Percentiles rank a stretch among this genome's conserved stretches.
Conservation (phyloP, 2,113 vertebrate genomes). For the Rhynchomys soricoides region DNA sequence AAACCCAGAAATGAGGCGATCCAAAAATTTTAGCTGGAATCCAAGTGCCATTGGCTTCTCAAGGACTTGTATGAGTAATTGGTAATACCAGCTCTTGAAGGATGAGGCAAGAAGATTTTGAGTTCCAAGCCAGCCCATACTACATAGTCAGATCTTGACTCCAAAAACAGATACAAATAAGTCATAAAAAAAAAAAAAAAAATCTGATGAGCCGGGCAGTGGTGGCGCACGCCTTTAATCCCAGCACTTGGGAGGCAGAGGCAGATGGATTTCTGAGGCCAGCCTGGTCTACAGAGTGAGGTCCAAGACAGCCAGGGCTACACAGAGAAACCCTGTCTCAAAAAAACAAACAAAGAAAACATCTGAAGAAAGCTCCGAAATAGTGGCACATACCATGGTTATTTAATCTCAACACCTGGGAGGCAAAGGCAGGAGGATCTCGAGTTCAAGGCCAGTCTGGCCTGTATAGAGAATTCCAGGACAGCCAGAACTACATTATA, state of each 20-base stretch:
- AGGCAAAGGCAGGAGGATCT: background rate
- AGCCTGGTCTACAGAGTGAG: no score
- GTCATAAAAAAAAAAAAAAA: no score
- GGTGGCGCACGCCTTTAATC: no score
- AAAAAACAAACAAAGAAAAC: no score
- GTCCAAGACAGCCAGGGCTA: no score
- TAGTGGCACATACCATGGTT: background rate
- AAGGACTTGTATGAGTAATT: background rate
- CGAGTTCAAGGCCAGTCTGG: background rate
- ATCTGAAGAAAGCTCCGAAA: background rate
- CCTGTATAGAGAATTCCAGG: background rate
- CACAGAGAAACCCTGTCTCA: no score
- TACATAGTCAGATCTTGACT: background rate
- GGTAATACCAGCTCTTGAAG: background rate
- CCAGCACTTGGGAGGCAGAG: no score
- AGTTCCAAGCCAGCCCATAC: background rate
- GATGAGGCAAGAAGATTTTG: background rate
- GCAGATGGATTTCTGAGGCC: no score
- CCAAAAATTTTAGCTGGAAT: background rate
- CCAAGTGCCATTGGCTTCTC: background rate
- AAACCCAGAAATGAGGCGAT: background rate
- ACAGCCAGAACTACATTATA: background rate
- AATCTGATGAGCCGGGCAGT: no score
- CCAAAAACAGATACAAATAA: background rate
- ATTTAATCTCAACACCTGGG: background rate